Conservation (phyloP, 1,140 invertebrate species). For the Sesamia nonagrioides region DNA sequence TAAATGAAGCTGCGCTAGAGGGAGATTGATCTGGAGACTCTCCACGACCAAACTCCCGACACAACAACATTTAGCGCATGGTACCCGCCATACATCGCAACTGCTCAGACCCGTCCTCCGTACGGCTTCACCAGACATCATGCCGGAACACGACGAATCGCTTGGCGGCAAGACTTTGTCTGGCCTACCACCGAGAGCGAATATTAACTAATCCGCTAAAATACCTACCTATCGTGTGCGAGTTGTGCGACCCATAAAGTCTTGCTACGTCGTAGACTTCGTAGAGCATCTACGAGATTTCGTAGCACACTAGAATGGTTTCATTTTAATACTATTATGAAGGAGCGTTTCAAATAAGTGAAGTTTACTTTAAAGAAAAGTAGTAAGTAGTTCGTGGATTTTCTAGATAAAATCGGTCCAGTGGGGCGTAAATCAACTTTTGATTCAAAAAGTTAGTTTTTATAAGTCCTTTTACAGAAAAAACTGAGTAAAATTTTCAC, state of each 20-base stretch:
- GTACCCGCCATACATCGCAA: background rate
- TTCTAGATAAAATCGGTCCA: background rate
- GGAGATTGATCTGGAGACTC: too few species aligned
- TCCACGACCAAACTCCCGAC: too few species aligned
- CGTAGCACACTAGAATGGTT: conserved; percentile 28
- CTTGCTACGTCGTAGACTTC: conserved; percentile 37
- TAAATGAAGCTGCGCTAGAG: too few species aligned
- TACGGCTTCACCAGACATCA: too few species aligned
- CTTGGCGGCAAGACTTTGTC: too few species aligned
- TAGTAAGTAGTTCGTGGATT: background rate
- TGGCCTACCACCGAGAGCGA: too few species aligned
- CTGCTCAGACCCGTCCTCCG: too few species aligned
- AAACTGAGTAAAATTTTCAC: too few species aligned
- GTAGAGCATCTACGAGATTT: conserved; percentile 34
- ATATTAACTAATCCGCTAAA: conserved; percentile 12
- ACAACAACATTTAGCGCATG: too few species aligned
- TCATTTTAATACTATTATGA: conserved; percentile 35
- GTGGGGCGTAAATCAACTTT: background rate
- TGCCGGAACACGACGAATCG: background rate
- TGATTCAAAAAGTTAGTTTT: too few species aligned
- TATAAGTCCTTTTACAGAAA: too few species aligned
- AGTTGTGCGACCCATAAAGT: conserved; percentile 27
- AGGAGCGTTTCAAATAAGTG: conserved; percentile 1
- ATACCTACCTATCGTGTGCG: conserved; percentile 13
- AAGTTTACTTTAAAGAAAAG: background rate